Conservation (phyloP, 2,797 vertebrate species). For the Cynodonichthys magdalenae region DNA sequence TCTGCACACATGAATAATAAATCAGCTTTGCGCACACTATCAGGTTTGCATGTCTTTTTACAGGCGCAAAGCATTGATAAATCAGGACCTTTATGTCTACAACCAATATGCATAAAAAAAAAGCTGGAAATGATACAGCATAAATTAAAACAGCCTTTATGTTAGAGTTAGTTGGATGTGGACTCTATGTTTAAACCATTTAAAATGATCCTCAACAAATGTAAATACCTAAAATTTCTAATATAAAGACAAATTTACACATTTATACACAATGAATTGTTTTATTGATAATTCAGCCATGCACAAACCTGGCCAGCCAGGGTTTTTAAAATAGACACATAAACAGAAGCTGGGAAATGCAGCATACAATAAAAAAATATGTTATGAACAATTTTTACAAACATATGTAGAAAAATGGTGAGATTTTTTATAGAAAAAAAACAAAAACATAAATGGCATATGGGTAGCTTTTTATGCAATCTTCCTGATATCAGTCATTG, state of each 20-base stretch:
- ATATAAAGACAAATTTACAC: slow-evolving; percentile 17
- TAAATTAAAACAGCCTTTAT: not conserved
- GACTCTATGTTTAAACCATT: slow-evolving; percentile 1
- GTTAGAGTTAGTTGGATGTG: slow-evolving; percentile 11
- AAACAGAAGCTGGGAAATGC: slow-evolving; percentile 47
- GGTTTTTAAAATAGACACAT: slow-evolving; percentile 61
- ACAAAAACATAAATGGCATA: slow-evolving; percentile 26
- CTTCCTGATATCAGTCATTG: slow-evolving; percentile 24
- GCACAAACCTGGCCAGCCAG: slow-evolving; percentile 92
- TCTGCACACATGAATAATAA: too few relatives aligned
- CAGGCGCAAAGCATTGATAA: too few relatives aligned
- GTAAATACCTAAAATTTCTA: not conserved
- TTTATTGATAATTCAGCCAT: slow-evolving; percentile 59
- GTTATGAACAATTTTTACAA: slow-evolving; percentile 67
- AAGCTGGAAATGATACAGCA: too few relatives aligned
- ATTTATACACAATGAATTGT: slow-evolving; percentile 22
- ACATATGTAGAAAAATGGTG: slow-evolving; percentile 19
- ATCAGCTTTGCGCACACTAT: too few relatives aligned
- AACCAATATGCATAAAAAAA: too few relatives aligned
- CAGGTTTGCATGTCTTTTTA: too few relatives aligned
- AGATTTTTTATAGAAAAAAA: slow-evolving; percentile 15
- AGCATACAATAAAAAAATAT: slow-evolving; percentile 40
- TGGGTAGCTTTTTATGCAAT: slow-evolving; percentile 42
- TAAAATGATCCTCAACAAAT: not conserved
- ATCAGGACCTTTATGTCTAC: too few relatives aligned